These are phyloP conservation scores for Pyrrhia umbra DNA, from an alignment of 2,888 invertebrate genomes.

Conservation along the genomic window DNA sequence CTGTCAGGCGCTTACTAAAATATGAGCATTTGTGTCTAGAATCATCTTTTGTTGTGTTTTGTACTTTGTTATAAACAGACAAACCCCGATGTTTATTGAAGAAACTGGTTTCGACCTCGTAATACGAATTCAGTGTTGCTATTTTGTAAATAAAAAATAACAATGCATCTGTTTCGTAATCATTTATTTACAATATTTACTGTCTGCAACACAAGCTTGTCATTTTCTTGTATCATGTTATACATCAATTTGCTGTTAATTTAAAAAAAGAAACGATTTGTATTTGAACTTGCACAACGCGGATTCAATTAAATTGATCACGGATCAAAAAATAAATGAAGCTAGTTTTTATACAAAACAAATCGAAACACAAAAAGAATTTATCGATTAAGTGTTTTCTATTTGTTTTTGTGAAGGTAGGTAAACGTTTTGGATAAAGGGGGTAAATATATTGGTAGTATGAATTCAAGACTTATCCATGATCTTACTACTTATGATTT, in stretches of 20 bases:
- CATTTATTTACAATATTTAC: not conserved
- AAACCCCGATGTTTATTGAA: constrained; percentile 7
- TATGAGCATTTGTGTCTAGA: constrained; percentile 18
- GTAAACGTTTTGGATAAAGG: not conserved
- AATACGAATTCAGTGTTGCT: constrained; percentile 4
- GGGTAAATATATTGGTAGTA: not conserved
- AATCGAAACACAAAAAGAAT: constrained; percentile 23
- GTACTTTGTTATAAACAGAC: constrained; percentile 7
- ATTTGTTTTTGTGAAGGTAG: not conserved
- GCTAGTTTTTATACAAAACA: constrained; percentile 27
- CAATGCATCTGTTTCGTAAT: constrained; percentile 3
- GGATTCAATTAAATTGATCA: constrained; percentile 30
- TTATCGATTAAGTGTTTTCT: constrained; percentile 6
- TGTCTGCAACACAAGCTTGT: not conserved
- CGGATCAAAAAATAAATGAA: constrained; percentile 24
- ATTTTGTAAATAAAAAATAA: constrained; percentile 9
- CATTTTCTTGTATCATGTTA: not conserved
- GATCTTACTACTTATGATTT: no score
- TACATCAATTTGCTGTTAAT: not conserved
- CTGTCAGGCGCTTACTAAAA: constrained; percentile 15
- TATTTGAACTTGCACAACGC: constrained; percentile 29
- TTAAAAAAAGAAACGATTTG: constrained; percentile 11
- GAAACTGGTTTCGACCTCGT: constrained; percentile 16
- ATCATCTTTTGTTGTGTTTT: not conserved
- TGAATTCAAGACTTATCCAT: no score